These are phyloP conservation scores for Tetragonula clypearis DNA, from an alignment of 1,140 invertebrate genomes.

Conservation along the genomic window DNA sequence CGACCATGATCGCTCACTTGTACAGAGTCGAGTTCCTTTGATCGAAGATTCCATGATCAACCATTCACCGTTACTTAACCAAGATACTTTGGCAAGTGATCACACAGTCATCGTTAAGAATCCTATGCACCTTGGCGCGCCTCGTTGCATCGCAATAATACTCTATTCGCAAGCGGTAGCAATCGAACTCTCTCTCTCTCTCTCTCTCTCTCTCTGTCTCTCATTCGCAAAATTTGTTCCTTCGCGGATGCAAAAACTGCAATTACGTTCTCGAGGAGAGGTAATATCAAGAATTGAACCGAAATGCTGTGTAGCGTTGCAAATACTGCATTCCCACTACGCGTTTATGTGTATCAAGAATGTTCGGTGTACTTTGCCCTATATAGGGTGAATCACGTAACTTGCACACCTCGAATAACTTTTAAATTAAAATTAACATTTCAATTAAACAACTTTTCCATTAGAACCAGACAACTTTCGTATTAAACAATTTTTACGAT, in stretches of 20 bases:
- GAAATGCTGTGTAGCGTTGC: not conserved
- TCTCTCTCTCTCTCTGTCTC: no score
- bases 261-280: constrained; percentile 26
- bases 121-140: not conserved
- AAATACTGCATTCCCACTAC: not conserved
- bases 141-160: not conserved
- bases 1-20: no score
- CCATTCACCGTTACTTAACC: constrained; percentile 6
- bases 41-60: not conserved
- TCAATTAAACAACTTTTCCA: no score
- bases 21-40: not conserved
- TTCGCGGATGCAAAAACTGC: not conserved
- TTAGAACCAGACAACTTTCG: no score
- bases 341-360: not conserved
- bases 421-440: no score
- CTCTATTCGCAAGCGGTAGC: not conserved
- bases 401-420: no score
- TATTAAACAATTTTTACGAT: no score
- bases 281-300: not conserved
- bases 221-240: not conserved
- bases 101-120: not conserved
- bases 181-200: not conserved
- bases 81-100: not conserved
- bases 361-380: not conserved
- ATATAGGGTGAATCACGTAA: no score